Base-by-base conservation (phyloP, 2,888 invertebrate species). In the Orgyia antiqua region DNA sequence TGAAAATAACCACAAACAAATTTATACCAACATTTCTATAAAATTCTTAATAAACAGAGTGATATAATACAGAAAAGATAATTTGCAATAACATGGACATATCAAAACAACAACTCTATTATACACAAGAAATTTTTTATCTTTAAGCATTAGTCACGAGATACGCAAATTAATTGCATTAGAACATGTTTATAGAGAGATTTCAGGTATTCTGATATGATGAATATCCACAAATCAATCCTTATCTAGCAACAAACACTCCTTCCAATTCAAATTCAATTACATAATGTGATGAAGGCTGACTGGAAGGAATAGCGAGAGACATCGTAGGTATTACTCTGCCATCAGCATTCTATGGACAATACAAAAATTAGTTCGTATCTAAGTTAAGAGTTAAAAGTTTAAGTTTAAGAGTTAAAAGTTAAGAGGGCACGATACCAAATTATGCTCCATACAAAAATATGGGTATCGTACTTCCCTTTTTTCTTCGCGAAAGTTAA, bases 261-360 rank as follows among this genome's bases (percentile, higher is more conserved):
- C 45, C 54, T 47, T 43, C 38, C 32, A 46, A 43, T 38, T 27
- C 39, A 45, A 38, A n/a, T n/a, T n/a, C 46, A 55, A 68, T 75
- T 77, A 77, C 76, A 70, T 73, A 66, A 67, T 65, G 59, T 67
- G 68, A 39, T 57, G 74, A 51, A 48, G 60, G 69, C 45, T 62
- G 69, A 50, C 58, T 53, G 42, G 61, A 44, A 49, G 68, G 60
- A 52, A 70, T 59, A 59, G 59, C 53, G 62, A 69, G 57, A 50
- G 71, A 66, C 71, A 69, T 65, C 69, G 60, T 46, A 55, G 68
- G 62, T 64, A 58, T 60, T 60, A 70, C 31, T 61, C 65, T 67
- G 55, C 64, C 51, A 52, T 75, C 74, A 48, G 66, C 61, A 60
- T 47, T 74, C 76, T 77, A 76, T 58, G 76, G 71, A 77, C 74